These are phyloP conservation scores for Clarias gariepinus DNA, from an alignment of 2,113 vertebrate genomes.

Conservation along the genomic window DNA sequence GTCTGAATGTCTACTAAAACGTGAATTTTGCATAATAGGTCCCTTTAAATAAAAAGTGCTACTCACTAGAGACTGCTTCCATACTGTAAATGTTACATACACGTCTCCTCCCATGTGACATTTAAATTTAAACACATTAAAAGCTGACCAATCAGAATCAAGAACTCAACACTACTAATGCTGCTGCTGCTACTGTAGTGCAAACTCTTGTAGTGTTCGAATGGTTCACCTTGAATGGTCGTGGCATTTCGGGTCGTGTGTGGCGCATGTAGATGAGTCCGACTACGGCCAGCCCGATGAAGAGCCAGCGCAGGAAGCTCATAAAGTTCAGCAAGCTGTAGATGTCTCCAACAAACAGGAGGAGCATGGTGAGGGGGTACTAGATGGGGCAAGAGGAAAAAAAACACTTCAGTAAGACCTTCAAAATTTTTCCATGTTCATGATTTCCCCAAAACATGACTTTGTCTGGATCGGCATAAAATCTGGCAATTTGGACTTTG, in stretches of 20 bases:
- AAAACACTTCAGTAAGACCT: background rate
- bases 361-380: constrained; percentile 89
- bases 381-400: constrained; percentile 60
- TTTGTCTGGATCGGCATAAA: background rate
- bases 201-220: background rate
- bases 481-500: background rate
- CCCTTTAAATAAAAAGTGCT: too few relatives aligned
- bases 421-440: background rate
- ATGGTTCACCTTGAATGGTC: constrained; percentile 90
- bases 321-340: constrained; percentile 95
- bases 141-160: background rate
- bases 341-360: constrained; percentile 90
- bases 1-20: too few relatives aligned
- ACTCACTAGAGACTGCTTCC: background rate
- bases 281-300: constrained; percentile 89
- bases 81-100: background rate
- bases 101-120: background rate
- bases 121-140: too few relatives aligned
- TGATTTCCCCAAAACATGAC: background rate
- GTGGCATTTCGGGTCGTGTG: constrained; percentile 86
- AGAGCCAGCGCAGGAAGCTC: constrained; percentile 95
- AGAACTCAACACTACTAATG: background rate
- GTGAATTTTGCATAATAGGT: too few relatives aligned
- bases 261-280: constrained; percentile 93
- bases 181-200: background rate